Conservation (phyloP, 2,888 invertebrate species). For the Gymnocheta viridis region DNA sequence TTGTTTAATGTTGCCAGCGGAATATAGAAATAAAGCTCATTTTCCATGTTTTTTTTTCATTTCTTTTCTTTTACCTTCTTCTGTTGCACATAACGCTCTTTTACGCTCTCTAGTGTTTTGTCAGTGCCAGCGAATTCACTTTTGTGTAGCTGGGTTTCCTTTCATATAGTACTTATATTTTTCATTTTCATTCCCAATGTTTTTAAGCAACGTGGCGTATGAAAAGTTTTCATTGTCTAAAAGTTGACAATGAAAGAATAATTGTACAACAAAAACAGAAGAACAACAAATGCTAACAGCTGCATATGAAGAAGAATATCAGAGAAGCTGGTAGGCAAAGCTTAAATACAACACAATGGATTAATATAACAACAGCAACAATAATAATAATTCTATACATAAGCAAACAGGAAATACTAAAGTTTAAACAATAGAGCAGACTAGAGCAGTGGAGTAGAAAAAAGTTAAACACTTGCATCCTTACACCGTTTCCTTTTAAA, state of each 20-base stretch:
- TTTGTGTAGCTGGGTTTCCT: conserved; percentile 3
- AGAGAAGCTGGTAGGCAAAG: conserved; percentile 16
- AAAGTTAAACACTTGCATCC: conserved; percentile 69
- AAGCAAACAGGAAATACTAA: conserved; percentile 66
- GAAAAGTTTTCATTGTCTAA: conserved; percentile 59
- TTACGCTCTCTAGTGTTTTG: conserved; percentile 50
- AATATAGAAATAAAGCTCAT: conserved; percentile 10
- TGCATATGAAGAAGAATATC: conserved; percentile 35
- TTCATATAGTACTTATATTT: not conserved
- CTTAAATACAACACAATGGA: conserved; percentile 51
- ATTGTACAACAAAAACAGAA: conserved; percentile 30
- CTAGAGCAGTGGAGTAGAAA: conserved; percentile 65
- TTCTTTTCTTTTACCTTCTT: not conserved
- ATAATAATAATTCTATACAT: conserved; percentile 43
- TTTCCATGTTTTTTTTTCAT: not conserved
- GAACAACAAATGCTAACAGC: conserved; percentile 39
- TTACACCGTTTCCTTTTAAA: conserved; percentile 25
- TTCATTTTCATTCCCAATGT: conserved; percentile 27
- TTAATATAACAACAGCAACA: conserved; percentile 29
- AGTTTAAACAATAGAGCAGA: conserved; percentile 63
- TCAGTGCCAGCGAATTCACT: conserved; percentile 22
- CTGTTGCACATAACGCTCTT: conserved; percentile 39
- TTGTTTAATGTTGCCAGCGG: conserved; percentile 60
- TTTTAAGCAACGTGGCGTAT: conserved; percentile 52
- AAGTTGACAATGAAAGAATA: conserved; percentile 68